phyloP scores from a whole-genome alignment of 2,797 vertebrate genomes.

The Cichlasoma orientale region DNA sequence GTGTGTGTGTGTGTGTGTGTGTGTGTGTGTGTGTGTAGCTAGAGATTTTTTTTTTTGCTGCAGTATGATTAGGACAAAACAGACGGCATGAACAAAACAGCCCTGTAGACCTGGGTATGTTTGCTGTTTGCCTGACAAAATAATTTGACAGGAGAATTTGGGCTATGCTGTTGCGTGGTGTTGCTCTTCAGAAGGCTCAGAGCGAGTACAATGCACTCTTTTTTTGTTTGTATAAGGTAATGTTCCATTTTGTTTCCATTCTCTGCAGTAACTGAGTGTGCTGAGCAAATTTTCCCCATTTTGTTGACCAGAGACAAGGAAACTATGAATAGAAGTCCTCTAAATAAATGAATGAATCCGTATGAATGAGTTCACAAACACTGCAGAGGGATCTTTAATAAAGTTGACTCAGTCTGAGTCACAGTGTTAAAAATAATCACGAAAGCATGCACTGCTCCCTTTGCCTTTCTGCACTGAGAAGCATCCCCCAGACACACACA shows the following conservation, averaged over 20 bases:
- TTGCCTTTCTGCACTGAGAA: slow-evolving; percentile 37
- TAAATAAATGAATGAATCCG: slow-evolving; percentile 45
- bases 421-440: slow-evolving; percentile 68
- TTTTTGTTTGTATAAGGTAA: slow-evolving; percentile 19
- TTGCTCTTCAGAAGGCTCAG: slow-evolving; percentile 20
- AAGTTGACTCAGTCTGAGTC: slow-evolving; percentile 71
- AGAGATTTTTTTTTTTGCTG: neutral
- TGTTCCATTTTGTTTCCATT: slow-evolving; percentile 23
- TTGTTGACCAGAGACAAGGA: slow-evolving; percentile 16
- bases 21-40: too few species aligned
- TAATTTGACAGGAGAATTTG: slow-evolving; percentile 39
- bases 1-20: neutral
- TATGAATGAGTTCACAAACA: slow-evolving; percentile 63
- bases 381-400: slow-evolving; percentile 56
- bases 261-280: slow-evolving; percentile 4
- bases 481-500: slow-evolving; percentile 31
- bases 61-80: slow-evolving; percentile 10
- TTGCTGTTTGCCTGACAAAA: slow-evolving; percentile 36
- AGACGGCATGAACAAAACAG: slow-evolving; percentile 19
- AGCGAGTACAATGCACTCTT: neutral
- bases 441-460: slow-evolving; percentile 47
- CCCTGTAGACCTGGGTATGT: slow-evolving; percentile 5
- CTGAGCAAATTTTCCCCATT: slow-evolving; percentile 1
- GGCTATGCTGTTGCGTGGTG: slow-evolving; percentile 7
- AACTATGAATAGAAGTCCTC: slow-evolving; percentile 1